Percentiles rank a stretch among this genome's conserved stretches.
Evolutionary conservation across 2,888 invertebrate genomes (phyloP).

Genomic region (Emesis furor): DNA sequence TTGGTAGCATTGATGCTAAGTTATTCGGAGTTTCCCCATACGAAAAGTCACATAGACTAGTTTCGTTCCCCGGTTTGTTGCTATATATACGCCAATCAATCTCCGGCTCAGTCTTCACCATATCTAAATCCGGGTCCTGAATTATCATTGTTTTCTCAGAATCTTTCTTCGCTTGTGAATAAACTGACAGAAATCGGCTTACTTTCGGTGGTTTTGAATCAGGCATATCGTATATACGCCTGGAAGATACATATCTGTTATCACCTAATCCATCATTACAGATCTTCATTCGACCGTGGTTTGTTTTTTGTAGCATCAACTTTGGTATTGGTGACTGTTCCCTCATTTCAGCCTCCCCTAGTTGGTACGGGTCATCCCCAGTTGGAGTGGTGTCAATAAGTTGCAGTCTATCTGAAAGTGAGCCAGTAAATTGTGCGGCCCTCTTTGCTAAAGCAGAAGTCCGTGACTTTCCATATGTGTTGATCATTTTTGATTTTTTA

Average conservation of each 20-base stretch:
- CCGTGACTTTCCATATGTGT: constrained; percentile 84
- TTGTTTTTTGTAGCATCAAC: constrained; percentile 86
- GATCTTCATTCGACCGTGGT: constrained; percentile 83
- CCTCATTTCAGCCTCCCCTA: constrained; percentile 88
- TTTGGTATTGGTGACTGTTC: constrained; percentile 90
- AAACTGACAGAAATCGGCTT: constrained; percentile 76
- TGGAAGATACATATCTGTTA: constrained; percentile 63
- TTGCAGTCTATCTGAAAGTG: constrained; percentile 85
- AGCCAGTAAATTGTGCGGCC: constrained; percentile 83
- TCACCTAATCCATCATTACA: constrained; percentile 76
- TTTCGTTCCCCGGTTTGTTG: constrained; percentile 79
- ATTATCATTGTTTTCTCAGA: constrained; percentile 77
- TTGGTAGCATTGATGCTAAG: constrained; percentile 79
- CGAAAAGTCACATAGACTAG: constrained; percentile 84
- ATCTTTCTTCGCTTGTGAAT: constrained; percentile 77
- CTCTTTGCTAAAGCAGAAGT: constrained; percentile 78
- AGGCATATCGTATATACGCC: constrained; percentile 82
- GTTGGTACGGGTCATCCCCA: constrained; percentile 88
- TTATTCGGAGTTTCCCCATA: constrained; percentile 84
- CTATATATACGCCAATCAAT: constrained; percentile 83
- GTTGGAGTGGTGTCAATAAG: constrained; percentile 88
- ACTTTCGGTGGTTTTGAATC: constrained; percentile 71
- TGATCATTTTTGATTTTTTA: constrained; percentile 86
- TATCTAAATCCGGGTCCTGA: constrained; percentile 80
- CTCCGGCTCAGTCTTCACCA: constrained; percentile 83